phyloP scores from a whole-genome alignment of 53 echinoderm and acorn worm genomes.

The Mesocentrotus franciscanus region DNA sequence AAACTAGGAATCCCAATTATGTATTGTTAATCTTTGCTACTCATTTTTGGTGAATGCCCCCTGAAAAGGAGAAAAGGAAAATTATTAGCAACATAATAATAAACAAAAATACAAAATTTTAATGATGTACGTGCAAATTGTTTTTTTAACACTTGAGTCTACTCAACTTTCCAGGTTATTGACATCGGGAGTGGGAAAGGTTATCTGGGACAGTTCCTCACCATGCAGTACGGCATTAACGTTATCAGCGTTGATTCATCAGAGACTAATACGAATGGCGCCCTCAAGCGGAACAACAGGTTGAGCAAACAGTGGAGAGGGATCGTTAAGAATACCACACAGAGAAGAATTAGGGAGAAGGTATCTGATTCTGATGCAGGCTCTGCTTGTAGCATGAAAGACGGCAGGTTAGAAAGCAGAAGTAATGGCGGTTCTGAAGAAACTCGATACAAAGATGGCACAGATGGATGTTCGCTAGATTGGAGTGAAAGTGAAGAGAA shows the following conservation, averaged over 20 bases:
- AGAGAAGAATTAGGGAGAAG: constrained; percentile 17
- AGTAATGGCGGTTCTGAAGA: neutral
- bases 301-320: constrained; percentile 60
- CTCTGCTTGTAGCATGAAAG: neutral
- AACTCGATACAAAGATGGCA: neutral
- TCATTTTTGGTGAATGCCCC: too few species aligned
- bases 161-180: constrained; percentile 72
- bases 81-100: too few species aligned
- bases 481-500: neutral
- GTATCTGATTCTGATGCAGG: neutral
- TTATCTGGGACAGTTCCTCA: constrained; percentile 89
- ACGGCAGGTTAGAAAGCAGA: neutral
- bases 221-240: constrained; percentile 77
- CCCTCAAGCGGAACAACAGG: constrained; percentile 76
- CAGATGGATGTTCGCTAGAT: neutral
- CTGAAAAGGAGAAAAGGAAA: too few species aligned
- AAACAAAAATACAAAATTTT: too few species aligned
- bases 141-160: too few species aligned
- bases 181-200: constrained; percentile 99
- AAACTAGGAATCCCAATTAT: too few species aligned
- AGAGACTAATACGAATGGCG: constrained; percentile 87
- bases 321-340: neutral
- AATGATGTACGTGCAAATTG: too few species aligned
- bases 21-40: too few species aligned
- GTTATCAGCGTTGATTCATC: constrained; percentile 92